These are phyloP conservation scores for Nasua narica DNA, from an alignment of 2,797 vertebrate genomes.

Conservation along the genomic window DNA sequence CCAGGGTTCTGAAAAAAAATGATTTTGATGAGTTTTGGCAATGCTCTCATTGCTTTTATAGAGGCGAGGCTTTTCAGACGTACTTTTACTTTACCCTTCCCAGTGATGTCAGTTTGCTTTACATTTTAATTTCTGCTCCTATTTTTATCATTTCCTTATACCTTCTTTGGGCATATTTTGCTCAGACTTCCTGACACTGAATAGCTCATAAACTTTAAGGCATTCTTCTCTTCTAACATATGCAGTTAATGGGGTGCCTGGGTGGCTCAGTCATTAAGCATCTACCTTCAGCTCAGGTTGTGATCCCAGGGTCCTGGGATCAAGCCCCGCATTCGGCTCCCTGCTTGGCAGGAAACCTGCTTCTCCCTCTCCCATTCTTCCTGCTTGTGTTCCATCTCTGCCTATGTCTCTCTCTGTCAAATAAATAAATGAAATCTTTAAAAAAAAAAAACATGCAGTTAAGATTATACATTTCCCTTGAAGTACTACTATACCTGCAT, in stretches of 20 bases:
- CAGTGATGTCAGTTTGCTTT: neutral
- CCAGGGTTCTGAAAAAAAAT: neutral
- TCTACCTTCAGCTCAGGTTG: too few relatives aligned
- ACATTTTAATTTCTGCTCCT: neutral
- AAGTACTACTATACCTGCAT: neutral
- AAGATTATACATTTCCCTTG: neutral
- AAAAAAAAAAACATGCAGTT: neutral
- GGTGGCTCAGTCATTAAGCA: too few relatives aligned
- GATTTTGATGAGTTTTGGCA: neutral
- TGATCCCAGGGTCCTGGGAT: too few relatives aligned
- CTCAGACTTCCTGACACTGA: neutral
- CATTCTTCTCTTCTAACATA: neutral
- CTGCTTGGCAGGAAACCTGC: too few relatives aligned
- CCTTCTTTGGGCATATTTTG: neutral
- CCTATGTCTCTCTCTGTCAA: too few relatives aligned
- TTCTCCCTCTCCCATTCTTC: too few relatives aligned
- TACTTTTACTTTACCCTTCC: neutral
- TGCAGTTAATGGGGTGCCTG: neutral
- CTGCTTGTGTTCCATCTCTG: too few relatives aligned
- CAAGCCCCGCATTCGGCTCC: too few relatives aligned
- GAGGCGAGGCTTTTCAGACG: neutral
- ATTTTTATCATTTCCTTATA: neutral
- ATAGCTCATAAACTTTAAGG: neutral
- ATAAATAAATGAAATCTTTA: too few relatives aligned
- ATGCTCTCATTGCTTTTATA: neutral